Percentiles rank a stretch among this genome's conserved stretches.
Evolutionary conservation across 2,888 invertebrate species (phyloP).

Genomic region (Meganola albula): DNA sequence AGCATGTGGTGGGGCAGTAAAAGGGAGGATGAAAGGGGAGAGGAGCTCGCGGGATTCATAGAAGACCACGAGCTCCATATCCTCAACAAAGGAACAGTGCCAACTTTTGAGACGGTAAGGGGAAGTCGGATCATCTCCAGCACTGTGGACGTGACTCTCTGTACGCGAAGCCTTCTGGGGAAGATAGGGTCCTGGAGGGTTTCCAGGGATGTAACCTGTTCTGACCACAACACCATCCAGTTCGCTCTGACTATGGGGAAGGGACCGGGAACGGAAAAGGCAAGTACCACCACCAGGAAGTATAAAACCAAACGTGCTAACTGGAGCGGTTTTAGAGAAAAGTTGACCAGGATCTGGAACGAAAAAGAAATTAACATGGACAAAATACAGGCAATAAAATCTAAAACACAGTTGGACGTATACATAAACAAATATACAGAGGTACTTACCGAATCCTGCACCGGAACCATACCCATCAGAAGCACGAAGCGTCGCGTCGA

Average conservation of each 20-base stretch:
- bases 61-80: not conserved
- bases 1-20: too few relatives aligned
- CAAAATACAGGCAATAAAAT: too few relatives aligned
- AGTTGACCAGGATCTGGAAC: not conserved
- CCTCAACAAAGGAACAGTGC: not conserved
- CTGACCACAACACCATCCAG: conserved; percentile 1
- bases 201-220: not conserved
- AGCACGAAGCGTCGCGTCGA: too few relatives aligned
- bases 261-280: too few relatives aligned
- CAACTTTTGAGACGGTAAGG: too few relatives aligned
- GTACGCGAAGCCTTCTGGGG: not conserved
- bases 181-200: not conserved
- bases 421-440: too few relatives aligned
- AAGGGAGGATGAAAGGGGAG: too few relatives aligned
- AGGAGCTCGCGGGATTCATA: too few relatives aligned
- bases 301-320: not conserved
- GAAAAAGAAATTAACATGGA: too few relatives aligned
- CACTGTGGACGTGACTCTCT: not conserved
- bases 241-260: not conserved
- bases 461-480: too few relatives aligned
- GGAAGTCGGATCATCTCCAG: not conserved
- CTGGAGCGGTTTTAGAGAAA: not conserved
- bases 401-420: too few relatives aligned
- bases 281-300: not conserved
- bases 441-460: too few relatives aligned